Conservation (phyloP, 1,140 invertebrate genomes). For the Aleiodes sp. region DNA sequence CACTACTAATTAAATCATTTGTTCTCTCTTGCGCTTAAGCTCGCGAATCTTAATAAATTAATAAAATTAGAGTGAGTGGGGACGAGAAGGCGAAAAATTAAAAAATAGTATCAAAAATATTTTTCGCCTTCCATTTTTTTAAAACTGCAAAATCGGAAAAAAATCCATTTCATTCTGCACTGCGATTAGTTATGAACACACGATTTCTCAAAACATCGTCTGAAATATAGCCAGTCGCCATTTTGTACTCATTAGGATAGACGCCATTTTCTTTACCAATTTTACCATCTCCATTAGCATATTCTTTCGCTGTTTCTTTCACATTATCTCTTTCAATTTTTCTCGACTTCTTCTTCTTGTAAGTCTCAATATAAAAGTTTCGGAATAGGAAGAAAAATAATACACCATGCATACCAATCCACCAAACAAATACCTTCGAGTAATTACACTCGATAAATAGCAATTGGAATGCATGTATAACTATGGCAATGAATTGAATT, state of each 20-base stretch:
- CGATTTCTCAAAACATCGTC: conserved; percentile 59
- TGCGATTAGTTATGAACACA: conserved; percentile 59
- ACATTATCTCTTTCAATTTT: no score
- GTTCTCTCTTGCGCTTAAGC: no score
- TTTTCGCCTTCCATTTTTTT: background rate
- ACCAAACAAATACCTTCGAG: conserved; percentile 78
- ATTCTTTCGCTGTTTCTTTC: no score
- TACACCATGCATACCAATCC: conserved; percentile 78
- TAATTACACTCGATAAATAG: conserved; percentile 88
- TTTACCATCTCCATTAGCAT: conserved; percentile 26
- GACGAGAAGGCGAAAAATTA: no score
- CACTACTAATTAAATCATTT: no score
- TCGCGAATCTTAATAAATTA: no score
- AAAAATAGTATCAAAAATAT: background rate
- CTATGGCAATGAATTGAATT: no score
- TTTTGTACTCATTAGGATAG: conserved; percentile 59
- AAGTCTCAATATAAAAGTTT: conserved; percentile 79
- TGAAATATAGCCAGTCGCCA: conserved; percentile 61
- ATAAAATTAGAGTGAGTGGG: no score
- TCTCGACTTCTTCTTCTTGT: conserved; percentile 68
- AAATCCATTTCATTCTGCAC: conserved; percentile 38
- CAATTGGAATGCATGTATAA: no score
- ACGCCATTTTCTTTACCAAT: conserved; percentile 37
- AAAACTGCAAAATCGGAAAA: background rate
- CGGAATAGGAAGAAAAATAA: conserved; percentile 84